A percentile compares a stretch with the other conserved stretches of the same genome.
phyloP scores from a whole-genome alignment of 1,140 invertebrate species.

The Lanistes nyassanus region DNA sequence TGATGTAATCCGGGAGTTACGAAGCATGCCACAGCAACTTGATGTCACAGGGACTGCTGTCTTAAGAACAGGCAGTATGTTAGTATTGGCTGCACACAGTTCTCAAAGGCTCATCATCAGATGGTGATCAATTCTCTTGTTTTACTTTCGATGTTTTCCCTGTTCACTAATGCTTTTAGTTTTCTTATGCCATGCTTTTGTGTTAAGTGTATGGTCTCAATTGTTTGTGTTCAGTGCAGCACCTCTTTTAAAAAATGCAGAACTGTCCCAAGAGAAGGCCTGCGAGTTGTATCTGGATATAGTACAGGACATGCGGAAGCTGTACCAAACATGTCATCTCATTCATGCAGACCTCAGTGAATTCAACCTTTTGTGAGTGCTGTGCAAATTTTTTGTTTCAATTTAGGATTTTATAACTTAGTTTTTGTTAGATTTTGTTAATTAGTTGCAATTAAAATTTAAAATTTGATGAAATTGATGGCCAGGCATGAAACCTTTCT shows the following conservation, averaged over 20 bases:
- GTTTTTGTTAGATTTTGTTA: no score
- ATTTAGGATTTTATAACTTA: no score
- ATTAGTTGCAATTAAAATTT: background rate
- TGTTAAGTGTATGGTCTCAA: background rate
- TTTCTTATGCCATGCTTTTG: background rate
- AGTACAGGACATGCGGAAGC: conserved; percentile 88
- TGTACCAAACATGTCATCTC: conserved; percentile 92
- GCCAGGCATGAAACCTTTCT: background rate
- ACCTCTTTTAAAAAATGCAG: conserved; percentile 66
- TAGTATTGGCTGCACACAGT: no score
- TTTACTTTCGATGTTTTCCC: no score
- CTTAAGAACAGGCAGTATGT: no score
- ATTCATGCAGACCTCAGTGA: conserved; percentile 98
- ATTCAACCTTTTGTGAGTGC: conserved; percentile 87
- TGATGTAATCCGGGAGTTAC: no score
- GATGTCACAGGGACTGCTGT: no score
- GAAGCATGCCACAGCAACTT: no score
- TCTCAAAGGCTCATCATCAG: no score
- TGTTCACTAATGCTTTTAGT: background rate
- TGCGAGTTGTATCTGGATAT: conserved; percentile 86
- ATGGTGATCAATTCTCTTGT: no score
- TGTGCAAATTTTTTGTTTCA: no score
- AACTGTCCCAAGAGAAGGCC: conserved; percentile 67
- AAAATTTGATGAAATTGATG: background rate
- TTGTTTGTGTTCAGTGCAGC: conserved; percentile 51